Conservation (phyloP, 2,113 vertebrate species). For the Notothenia rossii region DNA sequence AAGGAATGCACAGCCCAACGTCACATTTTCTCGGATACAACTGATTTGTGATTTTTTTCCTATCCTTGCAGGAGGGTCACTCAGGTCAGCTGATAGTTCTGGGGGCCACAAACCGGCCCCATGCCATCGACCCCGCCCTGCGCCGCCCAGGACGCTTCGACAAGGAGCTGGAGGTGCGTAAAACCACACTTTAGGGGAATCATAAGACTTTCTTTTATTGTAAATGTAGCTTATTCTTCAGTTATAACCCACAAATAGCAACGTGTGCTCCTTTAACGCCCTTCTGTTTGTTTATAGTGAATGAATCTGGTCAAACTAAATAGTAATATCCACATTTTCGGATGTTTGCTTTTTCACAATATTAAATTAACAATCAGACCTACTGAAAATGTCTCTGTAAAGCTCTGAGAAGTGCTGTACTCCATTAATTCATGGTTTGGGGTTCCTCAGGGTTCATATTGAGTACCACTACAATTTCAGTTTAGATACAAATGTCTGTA, state of each 20-base stretch:
- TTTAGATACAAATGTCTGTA: neutral
- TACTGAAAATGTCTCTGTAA: neutral
- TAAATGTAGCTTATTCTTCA: no score
- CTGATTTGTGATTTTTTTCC: neutral
- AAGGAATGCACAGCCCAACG: neutral
- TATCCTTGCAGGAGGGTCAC: slow-evolving; percentile 86
- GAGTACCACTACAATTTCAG: neutral
- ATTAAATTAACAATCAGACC: no score
- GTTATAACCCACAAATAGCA: neutral
- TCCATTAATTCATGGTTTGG: neutral
- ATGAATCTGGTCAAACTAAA: no score
- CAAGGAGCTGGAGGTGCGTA: slow-evolving; percentile 91
- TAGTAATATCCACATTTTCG: no score
- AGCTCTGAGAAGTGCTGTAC: neutral
- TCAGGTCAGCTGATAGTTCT: slow-evolving; percentile 93
- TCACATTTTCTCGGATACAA: neutral
- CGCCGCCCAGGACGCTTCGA: slow-evolving; percentile 95
- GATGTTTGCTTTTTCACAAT: no score
- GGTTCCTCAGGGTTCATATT: slow-evolving; percentile 10
- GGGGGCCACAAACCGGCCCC: slow-evolving; percentile 95
- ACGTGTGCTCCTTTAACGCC: neutral
- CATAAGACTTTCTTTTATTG: neutral
- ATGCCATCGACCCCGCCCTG: slow-evolving; percentile 91
- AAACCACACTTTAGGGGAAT: neutral
- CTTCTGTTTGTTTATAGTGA: no score